phyloP scores from a whole-genome alignment of 2,113 vertebrate species.

The Etheostoma spectabile region DNA sequence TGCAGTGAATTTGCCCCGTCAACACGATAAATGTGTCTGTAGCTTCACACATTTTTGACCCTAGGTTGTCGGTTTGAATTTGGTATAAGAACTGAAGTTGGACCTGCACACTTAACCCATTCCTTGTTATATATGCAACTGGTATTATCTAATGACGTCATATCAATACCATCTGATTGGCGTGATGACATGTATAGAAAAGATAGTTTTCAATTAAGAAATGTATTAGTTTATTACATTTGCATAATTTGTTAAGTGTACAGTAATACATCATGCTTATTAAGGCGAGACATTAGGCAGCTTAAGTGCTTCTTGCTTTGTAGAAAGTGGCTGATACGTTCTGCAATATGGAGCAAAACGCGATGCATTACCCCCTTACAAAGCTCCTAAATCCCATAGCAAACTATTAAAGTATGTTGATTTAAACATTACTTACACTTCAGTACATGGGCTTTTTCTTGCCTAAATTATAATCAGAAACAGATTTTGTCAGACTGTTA shows the following conservation, averaged over 20 bases:
- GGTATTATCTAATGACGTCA: too few species aligned
- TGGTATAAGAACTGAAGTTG: neutral
- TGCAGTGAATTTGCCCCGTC: slow-evolving; percentile 5
- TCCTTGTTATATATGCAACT: neutral
- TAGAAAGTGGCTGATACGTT: slow-evolving; percentile 1
- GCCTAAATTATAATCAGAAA: neutral
- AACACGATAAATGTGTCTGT: slow-evolving; percentile 19
- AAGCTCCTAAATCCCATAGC: slow-evolving; percentile 8
- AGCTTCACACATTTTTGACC: slow-evolving; percentile 23
- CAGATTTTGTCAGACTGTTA: neutral
- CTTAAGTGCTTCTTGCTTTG: neutral
- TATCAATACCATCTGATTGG: neutral
- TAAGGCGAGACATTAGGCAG: neutral
- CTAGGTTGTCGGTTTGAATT: slow-evolving; percentile 51
- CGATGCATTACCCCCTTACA: neutral
- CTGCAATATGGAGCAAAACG: neutral
- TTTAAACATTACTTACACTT: neutral
- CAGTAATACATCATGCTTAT: neutral
- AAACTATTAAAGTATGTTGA: slow-evolving; percentile 10
- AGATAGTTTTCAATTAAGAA: slow-evolving; percentile 9
- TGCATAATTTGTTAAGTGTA: neutral
- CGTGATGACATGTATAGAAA: neutral
- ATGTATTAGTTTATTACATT: neutral
- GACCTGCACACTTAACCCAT: neutral
- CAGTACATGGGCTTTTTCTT: neutral